These are phyloP conservation scores for Drosophila ambigua DNA, from an alignment of 1,140 invertebrate species.

Conservation along the genomic window DNA sequence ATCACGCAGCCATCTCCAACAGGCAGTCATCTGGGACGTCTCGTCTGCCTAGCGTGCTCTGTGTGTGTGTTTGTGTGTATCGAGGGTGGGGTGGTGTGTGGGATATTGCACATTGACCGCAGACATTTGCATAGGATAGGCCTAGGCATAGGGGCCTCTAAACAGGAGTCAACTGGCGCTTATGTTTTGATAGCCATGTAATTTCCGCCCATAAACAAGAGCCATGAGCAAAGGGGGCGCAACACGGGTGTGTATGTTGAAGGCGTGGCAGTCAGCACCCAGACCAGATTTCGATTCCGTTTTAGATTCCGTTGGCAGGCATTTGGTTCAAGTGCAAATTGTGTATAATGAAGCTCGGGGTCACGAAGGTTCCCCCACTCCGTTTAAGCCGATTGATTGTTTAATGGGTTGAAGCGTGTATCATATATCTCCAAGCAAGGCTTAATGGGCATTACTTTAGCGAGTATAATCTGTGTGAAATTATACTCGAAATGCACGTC, in stretches of 20 bases:
- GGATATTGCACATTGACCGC: constrained; percentile 55
- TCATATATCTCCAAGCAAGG: background rate
- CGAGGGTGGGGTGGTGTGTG: background rate
- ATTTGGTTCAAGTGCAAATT: constrained; percentile 26
- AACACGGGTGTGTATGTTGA: too few relatives aligned
- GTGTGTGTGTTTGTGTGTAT: background rate
- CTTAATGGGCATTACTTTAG: background rate
- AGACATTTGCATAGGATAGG: constrained; percentile 66
- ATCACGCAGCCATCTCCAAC: constrained; percentile 9
- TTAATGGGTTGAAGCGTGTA: constrained; percentile 4
- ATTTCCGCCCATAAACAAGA: constrained; percentile 76
- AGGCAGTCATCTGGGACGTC: background rate
- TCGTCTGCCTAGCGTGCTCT: background rate
- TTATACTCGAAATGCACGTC: background rate
- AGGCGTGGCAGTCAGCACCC: constrained; percentile 2
- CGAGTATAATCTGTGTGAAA: background rate
- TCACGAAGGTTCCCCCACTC: too few relatives aligned
- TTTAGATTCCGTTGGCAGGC: constrained; percentile 1
- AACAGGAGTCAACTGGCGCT: constrained; percentile 72
- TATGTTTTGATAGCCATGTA: constrained; percentile 80
- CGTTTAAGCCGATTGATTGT: constrained; percentile 15
- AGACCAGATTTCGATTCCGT: too few relatives aligned
- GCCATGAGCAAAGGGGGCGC: constrained; percentile 5
- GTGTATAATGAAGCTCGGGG: constrained; percentile 23
- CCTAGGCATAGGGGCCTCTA: constrained; percentile 9